Evolutionary conservation across 2,113 vertebrate genomes (phyloP), one percentile per base, ranked within the genome.

Genomic region (Limnothrissa miodon): DNA sequence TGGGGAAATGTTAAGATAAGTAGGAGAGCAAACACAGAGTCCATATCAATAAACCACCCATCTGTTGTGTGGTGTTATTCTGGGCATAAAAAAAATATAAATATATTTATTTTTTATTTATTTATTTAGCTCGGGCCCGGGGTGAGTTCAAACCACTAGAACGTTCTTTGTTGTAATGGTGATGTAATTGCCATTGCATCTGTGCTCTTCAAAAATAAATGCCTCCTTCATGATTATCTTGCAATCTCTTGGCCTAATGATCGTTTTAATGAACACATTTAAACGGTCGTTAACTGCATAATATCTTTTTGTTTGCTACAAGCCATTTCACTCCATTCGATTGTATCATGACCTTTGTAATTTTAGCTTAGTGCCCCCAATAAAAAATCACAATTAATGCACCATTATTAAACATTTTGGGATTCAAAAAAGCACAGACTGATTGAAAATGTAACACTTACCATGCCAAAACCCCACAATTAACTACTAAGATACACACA

Each of bases 251-350:
- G 87, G 90, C 87, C 89, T 94, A 94, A 94, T 93, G 90, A 93
- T 89, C 90, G 91, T 93, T 91, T 92, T 92, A 93, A 94, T 91
- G 90, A 91, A 90, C 91, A 89, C 93, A 93, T 95, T 92, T 92
- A 90, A 90, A 89, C 91, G 91, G 91, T 92, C 91, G 92, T 94
- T 93, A 91, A 91, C 90, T 89, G 90, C 90, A 92, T 93, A 93
- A 94, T 92, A 92, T 92, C 91, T 89, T 92, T 94, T 93, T 93
- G 92, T 93, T 94, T 92, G 93, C 92, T 90, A 91, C 89, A 90
- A 92, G 90, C 89, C 94, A 93, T 92, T 94, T 93, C 92, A 93
- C 91, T 92, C 91, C 90, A 90, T 91, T 92, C 84, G 93, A 74
- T 93, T 91, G 87, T 89, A 86, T 83, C 88, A 91, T 94, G 93